Evolutionary conservation across 2,888 invertebrate genomes (phyloP).

Genomic region (Aquatica leii): DNA sequence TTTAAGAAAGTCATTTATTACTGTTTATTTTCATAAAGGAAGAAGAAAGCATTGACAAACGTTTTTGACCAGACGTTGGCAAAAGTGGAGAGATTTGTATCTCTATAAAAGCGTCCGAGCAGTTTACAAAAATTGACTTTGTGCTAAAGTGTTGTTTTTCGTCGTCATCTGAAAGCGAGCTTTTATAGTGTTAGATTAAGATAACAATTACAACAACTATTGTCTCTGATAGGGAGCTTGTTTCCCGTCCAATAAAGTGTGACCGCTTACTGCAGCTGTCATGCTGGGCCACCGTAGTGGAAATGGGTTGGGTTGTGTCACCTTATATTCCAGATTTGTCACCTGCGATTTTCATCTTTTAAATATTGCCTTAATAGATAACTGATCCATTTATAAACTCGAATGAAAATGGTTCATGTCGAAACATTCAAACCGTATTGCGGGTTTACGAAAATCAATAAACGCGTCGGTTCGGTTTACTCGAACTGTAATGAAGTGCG

Average conservation of each 20-base stretch:
- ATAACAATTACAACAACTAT: slow-evolving; percentile 10
- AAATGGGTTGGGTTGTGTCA: slow-evolving; percentile 13
- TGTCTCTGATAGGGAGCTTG: slow-evolving; percentile 10
- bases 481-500: too few species aligned
- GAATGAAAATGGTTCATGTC: background rate
- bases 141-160: background rate
- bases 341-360: slow-evolving; percentile 14
- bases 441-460: background rate
- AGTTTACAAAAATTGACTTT: background rate
- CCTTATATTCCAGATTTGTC: slow-evolving; percentile 14
- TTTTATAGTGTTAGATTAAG: slow-evolving; percentile 9
- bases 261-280: slow-evolving; percentile 14
- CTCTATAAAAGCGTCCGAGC: too few species aligned
- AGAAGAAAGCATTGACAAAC: too few species aligned
- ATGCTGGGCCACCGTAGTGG: slow-evolving; percentile 13
- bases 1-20: too few species aligned
- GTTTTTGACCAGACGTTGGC: too few species aligned
- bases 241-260: slow-evolving; percentile 14
- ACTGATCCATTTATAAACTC: background rate
- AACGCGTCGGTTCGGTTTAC: too few species aligned
- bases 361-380: slow-evolving; percentile 9
- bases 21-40: too few species aligned
- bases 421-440: background rate
- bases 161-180: background rate
- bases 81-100: too few species aligned